Base-by-base conservation (phyloP, 2,888 invertebrate species). In the Protodeltote pygarga region DNA sequence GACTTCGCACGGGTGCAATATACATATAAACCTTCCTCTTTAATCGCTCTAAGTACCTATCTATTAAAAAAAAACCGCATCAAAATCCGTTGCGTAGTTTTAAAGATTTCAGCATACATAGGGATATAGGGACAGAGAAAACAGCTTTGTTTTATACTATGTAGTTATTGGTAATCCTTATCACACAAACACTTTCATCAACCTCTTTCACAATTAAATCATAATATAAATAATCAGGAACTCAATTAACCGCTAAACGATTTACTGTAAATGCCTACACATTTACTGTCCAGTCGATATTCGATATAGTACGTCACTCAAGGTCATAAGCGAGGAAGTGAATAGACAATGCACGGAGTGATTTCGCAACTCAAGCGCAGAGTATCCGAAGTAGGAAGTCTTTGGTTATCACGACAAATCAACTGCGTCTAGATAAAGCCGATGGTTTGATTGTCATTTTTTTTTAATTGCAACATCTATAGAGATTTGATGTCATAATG, bases 301-400 rank as follows among this genome's bases (percentile, higher is more conserved):
- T 65, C 50, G 49, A 54, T 45, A 61, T 29, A 47, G 40, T 53
- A 35, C 49, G 51, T 52, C 49, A 57, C 34, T 47, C 24, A 66
- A 65, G 69, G 65, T 39, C 44, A 29, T 10, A 14, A 33, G 52
- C 29, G 41, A 68, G 65, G 65, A 66, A 66, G 61, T 65, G 58
- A 29, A 59, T 57, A 62, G 54, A 65, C 65, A 68, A 65, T 57
- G 47, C 50, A 59, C 49, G 21, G 42, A 40, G 54, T 54, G 55
- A 60, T 81, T 80, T 81, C 71, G 73, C 75, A 81, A 83, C 70
- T 59, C 71, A 65, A 61, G 69, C 77, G 77, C 71, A 75, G 69
- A 53, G 74, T 1, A 31, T 13, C 45, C 28, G 54, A 73, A 81
- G 77, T 69, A 87, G 86, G 89, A 89, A 89, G 84, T 81, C 65